Percentiles rank a stretch among this genome's conserved stretches.
Evolutionary conservation across 2,797 vertebrate species (phyloP).

Genomic region (Phalloptychus januarius): DNA sequence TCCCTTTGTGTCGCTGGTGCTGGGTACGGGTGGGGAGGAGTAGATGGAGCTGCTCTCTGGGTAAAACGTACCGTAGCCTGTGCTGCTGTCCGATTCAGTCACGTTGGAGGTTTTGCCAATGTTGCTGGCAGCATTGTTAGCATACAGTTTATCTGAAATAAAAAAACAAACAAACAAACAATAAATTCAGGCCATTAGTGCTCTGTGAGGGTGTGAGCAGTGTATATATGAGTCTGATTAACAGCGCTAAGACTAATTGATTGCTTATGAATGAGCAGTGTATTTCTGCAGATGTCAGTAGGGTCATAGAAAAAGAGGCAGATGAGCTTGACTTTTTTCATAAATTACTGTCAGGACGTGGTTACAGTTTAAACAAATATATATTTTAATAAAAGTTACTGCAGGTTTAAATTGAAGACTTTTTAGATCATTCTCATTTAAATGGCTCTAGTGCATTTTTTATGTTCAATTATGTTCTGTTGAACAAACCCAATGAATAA

Average conservation of each 20-base stretch:
- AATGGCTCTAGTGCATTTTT: too few relatives aligned
- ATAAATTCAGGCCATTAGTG: background rate
- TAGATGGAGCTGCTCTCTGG: constrained; percentile 60
- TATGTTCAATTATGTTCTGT: background rate
- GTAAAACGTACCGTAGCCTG: constrained; percentile 73
- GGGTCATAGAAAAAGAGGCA: too few relatives aligned
- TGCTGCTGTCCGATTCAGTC: constrained; percentile 2
- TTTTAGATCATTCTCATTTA: too few relatives aligned
- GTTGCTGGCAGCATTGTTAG: constrained; percentile 19
- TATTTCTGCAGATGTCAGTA: too few relatives aligned
- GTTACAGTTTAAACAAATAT: too few relatives aligned
- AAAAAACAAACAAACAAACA: background rate
- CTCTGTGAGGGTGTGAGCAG: background rate
- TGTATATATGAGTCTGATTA: too few relatives aligned
- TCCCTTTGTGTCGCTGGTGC: constrained; percentile 12
- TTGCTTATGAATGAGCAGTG: too few relatives aligned
- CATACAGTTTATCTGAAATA: constrained; percentile 64
- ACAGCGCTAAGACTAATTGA: too few relatives aligned
- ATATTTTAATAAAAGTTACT: too few relatives aligned
- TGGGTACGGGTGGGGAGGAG: constrained; percentile 45
- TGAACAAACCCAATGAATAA: background rate
- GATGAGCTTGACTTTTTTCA: too few relatives aligned
- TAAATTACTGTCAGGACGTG: too few relatives aligned
- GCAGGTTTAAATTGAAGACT: too few relatives aligned
- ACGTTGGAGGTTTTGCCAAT: background rate